Evolutionary conservation across 2,888 invertebrate genomes (phyloP).

Genomic region (Pachliopta kotzebuea): DNA sequence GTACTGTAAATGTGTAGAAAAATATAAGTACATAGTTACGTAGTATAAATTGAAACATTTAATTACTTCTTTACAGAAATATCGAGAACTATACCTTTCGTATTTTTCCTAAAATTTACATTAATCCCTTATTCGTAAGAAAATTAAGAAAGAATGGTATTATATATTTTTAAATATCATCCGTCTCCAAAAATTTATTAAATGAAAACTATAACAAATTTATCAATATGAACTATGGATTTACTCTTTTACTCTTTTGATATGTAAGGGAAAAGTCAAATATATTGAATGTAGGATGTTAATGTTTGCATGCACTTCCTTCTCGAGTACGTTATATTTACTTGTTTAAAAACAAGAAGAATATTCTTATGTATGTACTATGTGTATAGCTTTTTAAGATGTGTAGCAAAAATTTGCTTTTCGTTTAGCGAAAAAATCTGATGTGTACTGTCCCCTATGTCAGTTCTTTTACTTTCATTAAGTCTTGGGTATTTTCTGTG

Average conservation of each 20-base stretch:
- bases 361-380: conserved; percentile 3
- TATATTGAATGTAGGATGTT: conserved; percentile 31
- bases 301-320: conserved; percentile 19
- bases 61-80: conserved; percentile 21
- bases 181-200: neutral
- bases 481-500: conserved; percentile 14
- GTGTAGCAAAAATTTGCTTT: conserved; percentile 6
- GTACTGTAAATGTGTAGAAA: conserved; percentile 26
- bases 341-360: neutral
- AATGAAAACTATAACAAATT: conserved; percentile 7
- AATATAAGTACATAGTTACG: conserved; percentile 8
- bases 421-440: conserved; percentile 8
- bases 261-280: conserved; percentile 13
- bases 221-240: neutral
- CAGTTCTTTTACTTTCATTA: conserved; percentile 33
- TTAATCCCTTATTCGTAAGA: conserved; percentile 7
- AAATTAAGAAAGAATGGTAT: conserved; percentile 1
- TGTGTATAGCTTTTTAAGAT: conserved; percentile 1
- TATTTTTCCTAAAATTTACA: conserved; percentile 28
- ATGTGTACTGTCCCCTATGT: conserved; percentile 32
- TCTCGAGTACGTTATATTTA: conserved; percentile 7
- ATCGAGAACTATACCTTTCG: conserved; percentile 14
- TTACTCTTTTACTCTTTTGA: neutral
- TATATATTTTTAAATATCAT: conserved; percentile 8
- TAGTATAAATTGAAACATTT: conserved; percentile 9